Evolutionary conservation across 2,888 invertebrate species (phyloP), one percentile per base, ranked within the genome.

Genomic region (Troglohyphantes excavatus): DNA sequence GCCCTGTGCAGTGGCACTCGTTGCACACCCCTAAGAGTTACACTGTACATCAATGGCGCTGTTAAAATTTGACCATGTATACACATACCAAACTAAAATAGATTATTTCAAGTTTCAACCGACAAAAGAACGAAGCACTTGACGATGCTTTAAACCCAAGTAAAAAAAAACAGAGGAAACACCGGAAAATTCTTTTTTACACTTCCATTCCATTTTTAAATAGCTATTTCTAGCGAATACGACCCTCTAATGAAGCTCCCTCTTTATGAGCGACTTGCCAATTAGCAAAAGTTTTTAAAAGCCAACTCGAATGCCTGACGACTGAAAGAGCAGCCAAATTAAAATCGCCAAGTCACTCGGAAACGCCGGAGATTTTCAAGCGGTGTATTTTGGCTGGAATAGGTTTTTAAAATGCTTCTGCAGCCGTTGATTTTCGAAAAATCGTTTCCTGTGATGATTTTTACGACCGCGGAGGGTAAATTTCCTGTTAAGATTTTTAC

Each of bases 281-380:
- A 72, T 72, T 72, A 72, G 27, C 46, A 26, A 17, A n/a, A 72
- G 53, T 72, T 46, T n/a, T 43, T 27, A 53, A 72, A 26, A 72
- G 46, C 53, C n/a, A 5, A 53, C 5, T 53, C 53, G 0, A 53
- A n/a, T 17, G 53, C 1, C 39, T 53, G 53, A 11, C 2, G 53
- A n/a, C 53, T 53, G 53, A 53, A 39, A 39, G 53, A n/a, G 5
- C 53, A 5, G 5, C 53, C n/a, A 53, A 53, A 53, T 53, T 53
- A n/a, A 53, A 53, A 53, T 53, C n/a, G 53, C 53, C 53, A 53
- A 53, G 53, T 53, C 53, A 53, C 53, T n/a, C 17, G n/a, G 53
- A 53, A 53, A 53, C 53, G 53, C 9, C 9, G n/a, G n/a, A n/a
- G 53, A 53, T 13, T 13, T 53, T 53, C n/a, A n/a, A 9, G 5